These are phyloP conservation scores for Melitaea athalia DNA, from an alignment of 2,888 invertebrate genomes.

Conservation along the genomic window DNA sequence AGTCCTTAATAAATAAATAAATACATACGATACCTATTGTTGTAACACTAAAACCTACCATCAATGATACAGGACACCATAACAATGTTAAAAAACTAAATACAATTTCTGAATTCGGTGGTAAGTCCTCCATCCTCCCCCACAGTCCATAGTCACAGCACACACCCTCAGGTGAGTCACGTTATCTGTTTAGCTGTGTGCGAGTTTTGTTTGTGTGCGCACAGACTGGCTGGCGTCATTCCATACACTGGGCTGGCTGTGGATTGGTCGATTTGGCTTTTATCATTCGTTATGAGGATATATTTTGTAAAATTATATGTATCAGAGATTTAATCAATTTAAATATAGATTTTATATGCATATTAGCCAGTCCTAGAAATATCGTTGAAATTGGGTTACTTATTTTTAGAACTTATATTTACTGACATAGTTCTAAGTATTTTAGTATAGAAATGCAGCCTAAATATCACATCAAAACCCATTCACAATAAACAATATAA, in stretches of 20 bases:
- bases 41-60: too few species aligned
- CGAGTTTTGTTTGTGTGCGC: conserved; percentile 50
- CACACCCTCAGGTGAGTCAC: conserved; percentile 78
- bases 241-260: conserved; percentile 35
- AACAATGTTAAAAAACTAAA: not conserved
- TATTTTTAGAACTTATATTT: too few species aligned
- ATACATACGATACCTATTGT: too few species aligned
- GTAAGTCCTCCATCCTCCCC: conserved; percentile 40
- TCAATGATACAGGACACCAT: too few species aligned
- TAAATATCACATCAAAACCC: too few species aligned
- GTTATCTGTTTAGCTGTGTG: conserved; percentile 54
- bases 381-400: too few species aligned
- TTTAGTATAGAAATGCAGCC: too few species aligned
- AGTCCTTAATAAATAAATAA: too few species aligned
- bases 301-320: not conserved
- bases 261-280: conserved; percentile 47
- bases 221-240: conserved; percentile 68
- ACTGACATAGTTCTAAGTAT: too few species aligned
- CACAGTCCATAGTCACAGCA: conserved; percentile 50
- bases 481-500: too few species aligned
- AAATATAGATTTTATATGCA: too few species aligned
- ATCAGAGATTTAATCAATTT: not conserved
- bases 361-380: too few species aligned
- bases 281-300: not conserved
- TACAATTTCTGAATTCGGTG: not conserved